phyloP scores from a whole-genome alignment of 1,140 invertebrate species.

The Paraescarpia echinospica region DNA sequence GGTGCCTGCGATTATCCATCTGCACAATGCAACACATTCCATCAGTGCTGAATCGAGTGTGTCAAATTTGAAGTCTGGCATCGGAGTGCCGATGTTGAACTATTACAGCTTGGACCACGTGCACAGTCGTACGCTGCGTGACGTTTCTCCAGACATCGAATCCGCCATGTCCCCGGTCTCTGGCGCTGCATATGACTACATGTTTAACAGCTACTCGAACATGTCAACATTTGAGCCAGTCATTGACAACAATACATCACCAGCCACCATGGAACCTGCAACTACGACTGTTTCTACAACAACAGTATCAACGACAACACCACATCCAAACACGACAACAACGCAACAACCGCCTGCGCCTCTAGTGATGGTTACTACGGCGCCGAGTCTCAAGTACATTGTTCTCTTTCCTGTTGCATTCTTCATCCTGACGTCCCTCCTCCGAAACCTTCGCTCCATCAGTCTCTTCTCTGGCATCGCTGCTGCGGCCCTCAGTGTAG shows the following conservation, averaged over 20 bases:
- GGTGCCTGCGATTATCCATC: background rate
- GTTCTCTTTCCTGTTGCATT: slow-evolving; percentile 45
- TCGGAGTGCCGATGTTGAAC: slow-evolving; percentile 16
- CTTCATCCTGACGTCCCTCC: slow-evolving; percentile 47
- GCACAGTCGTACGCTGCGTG: background rate
- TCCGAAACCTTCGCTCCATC: slow-evolving; percentile 46
- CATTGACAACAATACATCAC: background rate
- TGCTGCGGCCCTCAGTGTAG: slow-evolving; percentile 48
- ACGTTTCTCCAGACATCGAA: background rate
- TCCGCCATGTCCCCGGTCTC: background rate
- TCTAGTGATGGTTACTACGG: slow-evolving; percentile 2
- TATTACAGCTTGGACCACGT: background rate
- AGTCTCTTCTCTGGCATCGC: slow-evolving; percentile 46
- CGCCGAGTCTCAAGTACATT: slow-evolving; percentile 37
- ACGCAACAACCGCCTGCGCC: background rate
- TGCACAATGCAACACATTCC: background rate
- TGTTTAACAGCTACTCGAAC: background rate
- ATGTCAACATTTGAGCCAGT: background rate
- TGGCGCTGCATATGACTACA: background rate
- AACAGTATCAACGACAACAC: background rate
- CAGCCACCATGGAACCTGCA: background rate
- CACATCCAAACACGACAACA: background rate
- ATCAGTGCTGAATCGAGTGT: background rate
- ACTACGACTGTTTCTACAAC: background rate
- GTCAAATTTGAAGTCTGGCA: background rate